Evolutionary conservation across 2,797 vertebrate genomes (phyloP).

Genomic region (Naso thynnoides): DNA sequence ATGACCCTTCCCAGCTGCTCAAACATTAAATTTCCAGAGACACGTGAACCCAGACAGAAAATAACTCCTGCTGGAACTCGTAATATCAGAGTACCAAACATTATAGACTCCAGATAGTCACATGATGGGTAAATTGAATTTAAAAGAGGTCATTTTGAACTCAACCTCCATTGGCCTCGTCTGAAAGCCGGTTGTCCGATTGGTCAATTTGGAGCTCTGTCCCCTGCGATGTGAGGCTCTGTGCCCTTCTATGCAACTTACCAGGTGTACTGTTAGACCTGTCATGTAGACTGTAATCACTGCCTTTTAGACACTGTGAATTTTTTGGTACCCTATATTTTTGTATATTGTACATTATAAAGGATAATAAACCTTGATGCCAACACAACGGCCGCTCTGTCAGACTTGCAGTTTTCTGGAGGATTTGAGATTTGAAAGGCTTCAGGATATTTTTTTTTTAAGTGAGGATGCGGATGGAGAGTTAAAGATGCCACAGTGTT

Average conservation of each 20-base stretch:
- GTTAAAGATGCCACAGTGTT: not conserved
- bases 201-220: constrained; percentile 79
- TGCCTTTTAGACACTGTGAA: constrained; percentile 98
- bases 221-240: constrained; percentile 84
- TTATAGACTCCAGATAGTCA: not conserved
- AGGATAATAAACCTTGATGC: constrained; percentile 91
- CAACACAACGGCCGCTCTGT: constrained; percentile 63
- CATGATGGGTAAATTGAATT: not conserved
- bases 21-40: constrained; percentile 42
- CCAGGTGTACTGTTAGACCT: constrained; percentile 90
- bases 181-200: constrained; percentile 30
- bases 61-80: constrained; percentile 5
- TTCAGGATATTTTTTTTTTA: not conserved
- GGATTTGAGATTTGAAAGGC: not conserved
- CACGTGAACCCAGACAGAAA: constrained; percentile 6
- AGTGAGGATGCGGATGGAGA: not conserved
- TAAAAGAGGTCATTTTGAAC: not conserved
- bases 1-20: constrained; percentile 64
- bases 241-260: constrained; percentile 95
- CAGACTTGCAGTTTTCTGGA: not conserved
- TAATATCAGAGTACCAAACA: not conserved
- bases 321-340: constrained; percentile 95
- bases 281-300: constrained; percentile 94
- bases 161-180: constrained; percentile 2
- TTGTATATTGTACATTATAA: constrained; percentile 98